Percentiles rank a stretch among this genome's conserved stretches.
phyloP scores from a whole-genome alignment of 2,113 vertebrate species.

The Egretta garzetta region DNA sequence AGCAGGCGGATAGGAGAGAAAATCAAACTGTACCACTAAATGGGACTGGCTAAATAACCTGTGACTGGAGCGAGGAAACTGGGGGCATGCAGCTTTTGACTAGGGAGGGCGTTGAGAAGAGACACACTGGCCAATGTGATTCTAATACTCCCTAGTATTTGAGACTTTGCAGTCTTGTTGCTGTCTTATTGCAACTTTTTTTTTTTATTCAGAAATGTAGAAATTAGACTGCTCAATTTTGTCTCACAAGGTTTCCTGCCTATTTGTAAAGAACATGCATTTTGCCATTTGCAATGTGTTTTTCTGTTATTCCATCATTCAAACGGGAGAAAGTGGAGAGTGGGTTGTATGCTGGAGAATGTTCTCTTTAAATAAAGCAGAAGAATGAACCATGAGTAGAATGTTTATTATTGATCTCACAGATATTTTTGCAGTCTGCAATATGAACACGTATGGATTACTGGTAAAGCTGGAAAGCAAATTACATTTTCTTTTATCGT shows the following conservation, averaged over 20 bases:
- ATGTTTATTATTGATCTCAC: constrained; percentile 55
- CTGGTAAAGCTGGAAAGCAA: constrained; percentile 59
- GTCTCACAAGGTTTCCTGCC: not conserved
- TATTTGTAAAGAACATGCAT: not conserved
- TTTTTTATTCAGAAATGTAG: not conserved
- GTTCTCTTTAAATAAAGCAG: constrained; percentile 29
- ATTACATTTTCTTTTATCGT: constrained; percentile 61
- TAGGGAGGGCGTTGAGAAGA: not conserved
- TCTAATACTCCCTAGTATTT: not conserved
- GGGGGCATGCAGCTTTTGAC: accelerated
- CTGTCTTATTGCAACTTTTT: not conserved
- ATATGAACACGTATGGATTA: constrained; percentile 58
- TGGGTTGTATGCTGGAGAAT: not conserved
- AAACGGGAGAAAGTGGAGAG: not conserved
- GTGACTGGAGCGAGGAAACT: not conserved
- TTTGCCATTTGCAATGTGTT: not conserved
- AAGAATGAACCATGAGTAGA: not conserved
- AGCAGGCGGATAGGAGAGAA: not conserved
- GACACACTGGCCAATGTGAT: not conserved
- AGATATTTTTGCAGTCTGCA: constrained; percentile 30
- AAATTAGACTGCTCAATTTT: not conserved
- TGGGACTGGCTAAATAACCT: not conserved
- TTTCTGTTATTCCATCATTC: not conserved
- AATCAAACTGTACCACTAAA: not conserved
- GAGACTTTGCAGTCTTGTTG: not conserved